phyloP scores from a whole-genome alignment of 2,797 vertebrate genomes.

The Enteromius radiatus region DNA sequence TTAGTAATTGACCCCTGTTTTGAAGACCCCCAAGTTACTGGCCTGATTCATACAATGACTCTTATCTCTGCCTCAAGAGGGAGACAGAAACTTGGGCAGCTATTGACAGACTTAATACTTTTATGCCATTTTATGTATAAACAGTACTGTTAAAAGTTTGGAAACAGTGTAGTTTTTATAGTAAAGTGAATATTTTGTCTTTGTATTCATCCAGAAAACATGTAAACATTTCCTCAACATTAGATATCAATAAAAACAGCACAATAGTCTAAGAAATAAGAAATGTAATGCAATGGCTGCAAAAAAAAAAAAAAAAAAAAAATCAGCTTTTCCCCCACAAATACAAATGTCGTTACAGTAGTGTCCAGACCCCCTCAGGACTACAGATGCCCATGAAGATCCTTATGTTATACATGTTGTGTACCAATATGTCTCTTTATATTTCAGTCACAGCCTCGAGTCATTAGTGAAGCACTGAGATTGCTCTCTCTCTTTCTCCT shows the following conservation, averaged over 20 bases:
- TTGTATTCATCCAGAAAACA: not conserved
- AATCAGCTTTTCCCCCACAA: not conserved
- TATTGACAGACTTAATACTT: not conserved
- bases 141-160: not conserved
- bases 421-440: not conserved
- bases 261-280: not conserved
- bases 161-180: not conserved
- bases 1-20: too few species aligned
- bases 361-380: not conserved
- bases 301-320: too few species aligned
- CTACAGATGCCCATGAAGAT: not conserved
- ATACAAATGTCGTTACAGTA: not conserved
- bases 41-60: not conserved
- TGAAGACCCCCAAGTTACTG: not conserved
- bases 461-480: slow-evolving; percentile 26
- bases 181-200: not conserved
- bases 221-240: not conserved
- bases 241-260: not conserved
- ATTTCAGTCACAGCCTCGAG: slow-evolving; percentile 26
- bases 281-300: not conserved
- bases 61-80: slow-evolving; percentile 26
- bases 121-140: not conserved
- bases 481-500: not conserved
- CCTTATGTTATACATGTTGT: not conserved
- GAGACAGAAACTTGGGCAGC: not conserved